Evolutionary conservation across 2,888 invertebrate species (phyloP), one percentile per base, ranked within the genome.

Genomic region (Oscheius onirici): DNA sequence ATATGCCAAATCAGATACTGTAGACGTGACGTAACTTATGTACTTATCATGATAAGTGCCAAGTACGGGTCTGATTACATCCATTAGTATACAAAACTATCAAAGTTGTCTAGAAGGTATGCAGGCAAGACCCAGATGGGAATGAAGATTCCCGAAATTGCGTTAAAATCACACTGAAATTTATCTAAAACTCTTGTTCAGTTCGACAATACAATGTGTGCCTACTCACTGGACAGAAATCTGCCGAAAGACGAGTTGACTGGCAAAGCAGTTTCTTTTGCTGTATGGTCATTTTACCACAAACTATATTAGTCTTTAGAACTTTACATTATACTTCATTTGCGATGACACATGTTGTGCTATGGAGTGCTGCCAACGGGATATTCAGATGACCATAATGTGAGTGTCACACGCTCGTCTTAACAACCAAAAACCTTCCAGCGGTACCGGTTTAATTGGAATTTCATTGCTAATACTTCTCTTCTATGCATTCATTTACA

Each of bases 341-440:
- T 74, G 74, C 41, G 74, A 74, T 28, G 74, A 74, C 49, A 69
- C 69, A 10, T 74, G 74, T 41, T 74, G 74, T 46, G 68, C 69
- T 24, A 65, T 74, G 69, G 71, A 74, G 58, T 74, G 74, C 49
- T 74, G 74, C 44, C 74, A 74, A 57, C 61, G 71, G 49, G 71
- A 74, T 54, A 49, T 67, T 40, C 71, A 68, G 17, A 69, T 74
- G 51, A 72, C 61, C 8, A 65, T 72, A 40, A 55, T 74, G 74
- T 74, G 17, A 68, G 67, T 67, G 15, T 68, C 20, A 40, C 13
- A 10, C 13, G 6, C 5, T 43, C 22, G 40, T 43, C 24, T 43
- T 22, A 28, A 6, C 3, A 28, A 15, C 17, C 8, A 34, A 34
- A 34, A 34, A 34, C 20, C 51, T 66, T 44, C 24, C 41, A 66